A percentile compares a stretch with the other conserved stretches of the same genome.
Evolutionary conservation across 2,888 invertebrate species (phyloP).

Genomic region (Acrobasis consociella): DNA sequence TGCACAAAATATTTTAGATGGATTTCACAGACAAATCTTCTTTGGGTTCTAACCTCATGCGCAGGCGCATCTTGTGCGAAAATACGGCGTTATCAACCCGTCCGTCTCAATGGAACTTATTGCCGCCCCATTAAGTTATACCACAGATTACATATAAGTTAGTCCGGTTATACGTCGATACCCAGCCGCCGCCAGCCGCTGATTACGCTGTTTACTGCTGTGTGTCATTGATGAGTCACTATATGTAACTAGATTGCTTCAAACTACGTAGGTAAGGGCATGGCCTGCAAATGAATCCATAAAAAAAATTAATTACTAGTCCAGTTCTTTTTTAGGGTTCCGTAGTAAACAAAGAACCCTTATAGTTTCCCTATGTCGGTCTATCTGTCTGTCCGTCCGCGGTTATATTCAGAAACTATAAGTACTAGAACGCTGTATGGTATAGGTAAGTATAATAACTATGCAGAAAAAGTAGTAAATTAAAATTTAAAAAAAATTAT

Average conservation of each 20-base stretch:
- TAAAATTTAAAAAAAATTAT: no score
- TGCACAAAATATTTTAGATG: no score
- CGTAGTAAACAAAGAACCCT: no score
- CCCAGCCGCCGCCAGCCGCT: neutral
- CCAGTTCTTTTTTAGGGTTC: no score
- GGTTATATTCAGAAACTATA: no score
- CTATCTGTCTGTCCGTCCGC: no score
- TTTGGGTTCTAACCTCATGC: neutral
- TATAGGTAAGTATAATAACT: no score
- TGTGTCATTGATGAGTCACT: constrained; percentile 4
- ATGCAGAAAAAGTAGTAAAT: no score
- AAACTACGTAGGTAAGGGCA: neutral
- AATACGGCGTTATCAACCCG: constrained; percentile 21
- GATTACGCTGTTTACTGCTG: constrained; percentile 17
- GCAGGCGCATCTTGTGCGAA: neutral
- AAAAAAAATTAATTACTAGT: neutral
- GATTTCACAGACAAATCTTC: neutral
- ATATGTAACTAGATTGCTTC: neutral
- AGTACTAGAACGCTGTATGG: no score
- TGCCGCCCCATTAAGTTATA: constrained; percentile 13
- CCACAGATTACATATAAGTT: no score
- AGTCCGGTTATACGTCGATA: constrained; percentile 8
- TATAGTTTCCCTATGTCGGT: no score
- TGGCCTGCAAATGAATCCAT: neutral
- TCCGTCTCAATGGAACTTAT: constrained; percentile 20